Evolutionary conservation across 2,888 invertebrate species (phyloP).

Genomic region (Orthosia cruda): DNA sequence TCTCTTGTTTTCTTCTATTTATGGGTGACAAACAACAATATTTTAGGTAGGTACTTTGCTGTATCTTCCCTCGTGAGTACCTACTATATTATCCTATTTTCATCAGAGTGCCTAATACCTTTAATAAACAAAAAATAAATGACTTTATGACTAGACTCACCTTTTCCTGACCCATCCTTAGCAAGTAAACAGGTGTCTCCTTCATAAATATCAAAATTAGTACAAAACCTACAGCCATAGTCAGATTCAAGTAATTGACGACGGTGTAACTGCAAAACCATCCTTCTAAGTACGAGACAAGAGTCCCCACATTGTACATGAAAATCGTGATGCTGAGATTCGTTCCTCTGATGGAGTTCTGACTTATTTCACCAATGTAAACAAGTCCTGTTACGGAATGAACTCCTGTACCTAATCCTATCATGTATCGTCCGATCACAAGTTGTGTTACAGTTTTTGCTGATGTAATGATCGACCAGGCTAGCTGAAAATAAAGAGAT

Average conservation of each 20-base stretch:
- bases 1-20: neutral
- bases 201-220: conserved; percentile 64
- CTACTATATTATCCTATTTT: neutral
- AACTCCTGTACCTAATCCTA: conserved; percentile 85
- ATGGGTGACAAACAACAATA: neutral
- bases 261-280: conserved; percentile 75
- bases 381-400: conserved; percentile 87
- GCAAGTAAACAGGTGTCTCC: conserved; percentile 73
- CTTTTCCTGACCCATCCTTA: conserved; percentile 71
- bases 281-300: conserved; percentile 71
- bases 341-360: conserved; percentile 67
- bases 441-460: conserved; percentile 72
- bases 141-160: conserved; percentile 53
- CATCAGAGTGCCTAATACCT: too few species aligned
- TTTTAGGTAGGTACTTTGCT: neutral
- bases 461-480: conserved; percentile 73
- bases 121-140: neutral
- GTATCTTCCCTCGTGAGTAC: neutral
- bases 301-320: conserved; percentile 67
- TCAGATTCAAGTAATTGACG: conserved; percentile 71
- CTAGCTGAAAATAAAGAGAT: conserved; percentile 67
- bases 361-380: conserved; percentile 89
- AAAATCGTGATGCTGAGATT: conserved; percentile 52
- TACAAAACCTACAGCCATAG: conserved; percentile 60
- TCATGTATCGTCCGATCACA: conserved; percentile 86